Conservation (phyloP, 2,888 invertebrate species). For the Mythimna loreyi region DNA sequence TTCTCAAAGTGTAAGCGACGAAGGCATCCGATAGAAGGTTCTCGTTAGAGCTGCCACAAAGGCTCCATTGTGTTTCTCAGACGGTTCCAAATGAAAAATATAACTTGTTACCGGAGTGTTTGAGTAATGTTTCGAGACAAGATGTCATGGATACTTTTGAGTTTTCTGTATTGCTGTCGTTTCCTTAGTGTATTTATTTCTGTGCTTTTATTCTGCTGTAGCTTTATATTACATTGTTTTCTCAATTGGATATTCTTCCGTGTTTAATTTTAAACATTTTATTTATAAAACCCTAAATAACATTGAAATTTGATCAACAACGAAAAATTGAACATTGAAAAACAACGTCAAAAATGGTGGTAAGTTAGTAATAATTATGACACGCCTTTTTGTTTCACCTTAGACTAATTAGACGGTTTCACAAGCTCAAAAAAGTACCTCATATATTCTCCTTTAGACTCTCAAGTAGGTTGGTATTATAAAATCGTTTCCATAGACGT, state of each 20-base stretch:
- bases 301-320: no score
- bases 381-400: no score
- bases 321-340: no score
- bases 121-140: conserved; percentile 48
- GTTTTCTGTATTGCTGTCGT: conserved; percentile 12
- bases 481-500: neutral
- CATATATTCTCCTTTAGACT: no score
- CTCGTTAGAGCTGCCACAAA: conserved; percentile 67
- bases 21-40: conserved; percentile 67
- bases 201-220: neutral
- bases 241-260: no score
- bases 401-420: no score
- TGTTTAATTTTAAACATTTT: no score
- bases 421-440: no score
- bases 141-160: conserved; percentile 55
- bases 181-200: conserved; percentile 11
- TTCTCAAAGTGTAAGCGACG: conserved; percentile 68
- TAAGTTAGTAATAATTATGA: no score
- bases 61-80: conserved; percentile 67
- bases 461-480: no score
- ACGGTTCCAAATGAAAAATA: conserved; percentile 67
- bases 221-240: neutral
- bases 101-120: conserved; percentile 60
- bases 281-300: no score
- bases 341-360: no score